Percentiles rank a stretch among this genome's conserved stretches.
phyloP scores from a whole-genome alignment of 2,888 invertebrate species.

The Nebria salina region DNA sequence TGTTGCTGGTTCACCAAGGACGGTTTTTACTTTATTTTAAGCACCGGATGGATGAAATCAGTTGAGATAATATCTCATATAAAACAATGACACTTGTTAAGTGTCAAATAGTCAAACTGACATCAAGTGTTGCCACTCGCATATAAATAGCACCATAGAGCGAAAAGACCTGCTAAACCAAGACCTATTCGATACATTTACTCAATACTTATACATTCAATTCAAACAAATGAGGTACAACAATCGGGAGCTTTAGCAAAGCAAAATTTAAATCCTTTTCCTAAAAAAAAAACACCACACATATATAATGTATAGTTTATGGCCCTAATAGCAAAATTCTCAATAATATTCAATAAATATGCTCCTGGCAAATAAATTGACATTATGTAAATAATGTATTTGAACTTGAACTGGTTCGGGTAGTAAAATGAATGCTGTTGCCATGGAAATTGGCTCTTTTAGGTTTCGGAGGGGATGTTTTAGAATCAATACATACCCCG shows the following conservation, averaged over 20 bases:
- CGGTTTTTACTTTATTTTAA: neutral
- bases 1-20: neutral
- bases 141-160: neutral
- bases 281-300: too few species aligned
- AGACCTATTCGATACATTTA: too few species aligned
- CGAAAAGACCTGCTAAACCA: neutral
- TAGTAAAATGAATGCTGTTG: conserved; percentile 11
- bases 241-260: too few species aligned
- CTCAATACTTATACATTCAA: too few species aligned
- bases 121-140: neutral
- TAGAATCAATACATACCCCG: conserved; percentile 1
- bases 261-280: too few species aligned
- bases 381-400: neutral
- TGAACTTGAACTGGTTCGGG: neutral
- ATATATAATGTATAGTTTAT: too few species aligned
- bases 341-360: too few species aligned
- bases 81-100: neutral
- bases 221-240: too few species aligned
- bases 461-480: neutral
- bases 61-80: neutral
- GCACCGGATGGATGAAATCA: conserved; percentile 1
- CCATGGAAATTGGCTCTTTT: conserved; percentile 24
- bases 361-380: neutral
- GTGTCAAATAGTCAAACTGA: neutral
- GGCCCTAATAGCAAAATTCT: too few species aligned